Percentiles rank a stretch among this genome's conserved stretches.
These are phyloP conservation scores for Pyxicephalus adspersus DNA, from an alignment of 2,113 vertebrate genomes.

Conservation along the genomic window DNA sequence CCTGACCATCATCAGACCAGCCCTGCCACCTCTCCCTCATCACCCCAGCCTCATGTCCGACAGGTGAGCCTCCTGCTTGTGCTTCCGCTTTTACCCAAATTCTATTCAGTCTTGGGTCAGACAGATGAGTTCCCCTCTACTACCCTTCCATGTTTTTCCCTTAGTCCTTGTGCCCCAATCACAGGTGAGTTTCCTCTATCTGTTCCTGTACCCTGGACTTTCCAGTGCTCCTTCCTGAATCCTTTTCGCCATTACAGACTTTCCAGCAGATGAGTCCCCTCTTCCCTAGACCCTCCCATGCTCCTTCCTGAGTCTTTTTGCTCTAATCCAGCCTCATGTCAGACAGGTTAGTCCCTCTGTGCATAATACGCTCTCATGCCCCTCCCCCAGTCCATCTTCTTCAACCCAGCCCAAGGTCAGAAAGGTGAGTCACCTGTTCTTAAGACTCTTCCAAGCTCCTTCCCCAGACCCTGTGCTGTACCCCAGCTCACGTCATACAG, in stretches of 20 bases:
- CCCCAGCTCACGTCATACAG: no score
- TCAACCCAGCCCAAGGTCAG: no score
- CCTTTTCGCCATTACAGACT: no score
- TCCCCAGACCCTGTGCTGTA: no score
- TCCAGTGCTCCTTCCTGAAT: not conserved
- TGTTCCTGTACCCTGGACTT: no score
- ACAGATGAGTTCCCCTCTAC: not conserved
- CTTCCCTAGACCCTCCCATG: not conserved
- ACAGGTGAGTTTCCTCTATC: no score
- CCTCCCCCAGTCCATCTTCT: not conserved
- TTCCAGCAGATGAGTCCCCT: not conserved
- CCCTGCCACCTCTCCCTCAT: not conserved
- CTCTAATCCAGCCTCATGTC: not conserved
- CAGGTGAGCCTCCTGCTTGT: no score
- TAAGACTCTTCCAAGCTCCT: not conserved
- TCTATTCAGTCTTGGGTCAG: not conserved
- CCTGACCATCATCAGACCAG: not conserved
- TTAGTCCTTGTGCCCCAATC: no score
- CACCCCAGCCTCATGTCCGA: no score
- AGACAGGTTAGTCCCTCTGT: not conserved
- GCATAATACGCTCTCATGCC: no score
- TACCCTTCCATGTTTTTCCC: not conserved
- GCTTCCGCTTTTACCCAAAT: no score
- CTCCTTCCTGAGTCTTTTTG: not conserved
- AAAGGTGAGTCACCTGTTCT: no score